A percentile compares a stretch with the other conserved stretches of the same genome.
Conservation (phyloP, 2,888 invertebrate species). For the Orchesella flavescens region DNA sequence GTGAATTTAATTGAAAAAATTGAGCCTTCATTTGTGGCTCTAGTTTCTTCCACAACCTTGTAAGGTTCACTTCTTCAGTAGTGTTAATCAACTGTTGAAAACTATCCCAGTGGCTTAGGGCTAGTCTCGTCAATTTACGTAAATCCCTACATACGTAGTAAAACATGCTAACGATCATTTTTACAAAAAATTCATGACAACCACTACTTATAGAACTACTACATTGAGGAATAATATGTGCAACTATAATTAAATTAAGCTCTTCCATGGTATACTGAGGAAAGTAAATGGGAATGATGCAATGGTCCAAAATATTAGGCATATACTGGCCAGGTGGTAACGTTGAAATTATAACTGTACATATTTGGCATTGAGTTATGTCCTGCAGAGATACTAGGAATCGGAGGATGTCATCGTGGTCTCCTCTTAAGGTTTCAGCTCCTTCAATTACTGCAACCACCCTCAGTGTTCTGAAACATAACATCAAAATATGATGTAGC, state of each 20-base stretch:
- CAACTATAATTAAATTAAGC: constrained; percentile 51
- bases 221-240: constrained; percentile 72
- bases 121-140: constrained; percentile 86
- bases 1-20: constrained; percentile 63
- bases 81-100: constrained; percentile 29
- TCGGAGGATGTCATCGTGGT: constrained; percentile 60
- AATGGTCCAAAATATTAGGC: constrained; percentile 54
- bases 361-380: constrained; percentile 51
- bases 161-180: constrained; percentile 88
- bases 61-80: constrained; percentile 36
- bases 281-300: constrained; percentile 58
- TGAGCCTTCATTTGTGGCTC: constrained; percentile 65
- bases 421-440: constrained; percentile 57
- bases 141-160: constrained; percentile 89
- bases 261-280: constrained; percentile 67
- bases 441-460: constrained; percentile 55
- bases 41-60: constrained; percentile 63
- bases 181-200: constrained; percentile 86
- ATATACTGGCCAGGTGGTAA: constrained; percentile 50
- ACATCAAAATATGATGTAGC: too few relatives aligned
- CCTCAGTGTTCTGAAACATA: too few relatives aligned
- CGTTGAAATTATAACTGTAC: constrained; percentile 54
- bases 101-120: constrained; percentile 75
- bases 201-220: constrained; percentile 71
- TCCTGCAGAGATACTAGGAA: constrained; percentile 61